These are phyloP conservation scores for Hypomecis punctinalis DNA, from an alignment of 2,888 invertebrate genomes.

Conservation along the genomic window DNA sequence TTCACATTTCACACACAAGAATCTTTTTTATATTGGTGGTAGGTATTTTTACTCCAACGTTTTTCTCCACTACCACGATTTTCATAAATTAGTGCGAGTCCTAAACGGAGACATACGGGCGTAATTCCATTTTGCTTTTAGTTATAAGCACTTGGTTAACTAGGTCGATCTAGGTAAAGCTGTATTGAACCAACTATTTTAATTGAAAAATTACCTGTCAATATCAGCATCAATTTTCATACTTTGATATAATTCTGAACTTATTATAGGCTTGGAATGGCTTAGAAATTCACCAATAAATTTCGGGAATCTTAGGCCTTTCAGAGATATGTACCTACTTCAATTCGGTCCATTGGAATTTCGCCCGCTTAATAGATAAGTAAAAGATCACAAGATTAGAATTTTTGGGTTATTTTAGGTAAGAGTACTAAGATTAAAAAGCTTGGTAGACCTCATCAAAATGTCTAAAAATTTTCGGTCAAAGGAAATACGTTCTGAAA, in stretches of 20 bases:
- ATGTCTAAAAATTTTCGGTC: not conserved
- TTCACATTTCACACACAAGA: too few species aligned
- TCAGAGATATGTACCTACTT: conserved; percentile 3
- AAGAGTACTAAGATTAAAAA: not conserved
- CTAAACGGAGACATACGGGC: too few species aligned
- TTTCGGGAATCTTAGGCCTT: conserved; percentile 2
- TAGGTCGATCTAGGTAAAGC: conserved; percentile 21
- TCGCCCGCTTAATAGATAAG: conserved; percentile 1
- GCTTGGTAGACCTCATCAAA: not conserved
- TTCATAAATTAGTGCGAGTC: too few species aligned
- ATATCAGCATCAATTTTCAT: conserved; percentile 5
- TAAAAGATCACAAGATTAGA: conserved; percentile 3
- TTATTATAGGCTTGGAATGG: not conserved
- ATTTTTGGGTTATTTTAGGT: conserved; percentile 4
- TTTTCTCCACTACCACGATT: too few species aligned
- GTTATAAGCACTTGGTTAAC: not conserved
- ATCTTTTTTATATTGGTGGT: too few species aligned
- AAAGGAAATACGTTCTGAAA: not conserved
- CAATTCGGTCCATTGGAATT: not conserved
- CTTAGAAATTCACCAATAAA: conserved; percentile 8
- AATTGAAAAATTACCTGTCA: conserved; percentile 16
- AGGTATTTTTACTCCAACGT: too few species aligned
- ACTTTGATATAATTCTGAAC: conserved; percentile 12
- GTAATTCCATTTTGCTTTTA: too few species aligned
- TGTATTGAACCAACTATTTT: not conserved